Percentiles rank a stretch among this genome's conserved stretches.
phyloP scores from a whole-genome alignment of 53 echinoderm and acorn worm species.

The Henricia sp. region DNA sequence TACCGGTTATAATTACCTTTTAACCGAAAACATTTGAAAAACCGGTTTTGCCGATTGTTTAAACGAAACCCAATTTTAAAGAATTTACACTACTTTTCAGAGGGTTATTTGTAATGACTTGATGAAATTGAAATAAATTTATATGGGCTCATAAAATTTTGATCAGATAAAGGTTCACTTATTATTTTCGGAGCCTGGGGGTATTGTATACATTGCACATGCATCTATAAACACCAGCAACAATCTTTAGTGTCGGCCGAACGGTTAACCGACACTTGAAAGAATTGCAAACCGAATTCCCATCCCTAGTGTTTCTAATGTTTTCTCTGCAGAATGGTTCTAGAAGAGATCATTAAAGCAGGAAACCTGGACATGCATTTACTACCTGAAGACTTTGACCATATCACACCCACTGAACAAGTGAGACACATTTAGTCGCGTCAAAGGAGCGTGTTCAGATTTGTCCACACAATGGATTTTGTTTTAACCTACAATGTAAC shows the following conservation, averaged over 20 bases:
- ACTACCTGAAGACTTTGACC: slow-evolving; percentile 54
- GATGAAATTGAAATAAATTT: no score
- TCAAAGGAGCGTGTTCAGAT: not conserved
- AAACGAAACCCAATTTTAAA: no score
- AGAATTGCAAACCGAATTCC: not conserved
- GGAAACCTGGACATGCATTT: slow-evolving; percentile 52
- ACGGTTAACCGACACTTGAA: no score
- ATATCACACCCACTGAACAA: slow-evolving; percentile 64
- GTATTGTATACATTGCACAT: no score
- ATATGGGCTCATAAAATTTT: no score
- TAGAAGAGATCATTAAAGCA: slow-evolving; percentile 83
- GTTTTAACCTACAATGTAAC: not conserved
- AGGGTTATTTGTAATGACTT: no score
- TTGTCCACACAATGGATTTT: not conserved
- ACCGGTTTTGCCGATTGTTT: no score
- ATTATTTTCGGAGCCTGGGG: no score
- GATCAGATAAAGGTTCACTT: no score
- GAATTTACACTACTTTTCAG: no score
- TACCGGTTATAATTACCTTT: not conserved
- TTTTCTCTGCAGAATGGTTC: slow-evolving; percentile 58
- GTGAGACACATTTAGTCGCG: slow-evolving; percentile 18
- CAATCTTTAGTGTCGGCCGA: no score
- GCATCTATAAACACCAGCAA: no score
- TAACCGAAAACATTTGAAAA: not conserved
- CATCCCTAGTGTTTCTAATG: not conserved